Evolutionary conservation across 2,888 invertebrate genomes (phyloP).

Genomic region (Agriopis aurantiaria): DNA sequence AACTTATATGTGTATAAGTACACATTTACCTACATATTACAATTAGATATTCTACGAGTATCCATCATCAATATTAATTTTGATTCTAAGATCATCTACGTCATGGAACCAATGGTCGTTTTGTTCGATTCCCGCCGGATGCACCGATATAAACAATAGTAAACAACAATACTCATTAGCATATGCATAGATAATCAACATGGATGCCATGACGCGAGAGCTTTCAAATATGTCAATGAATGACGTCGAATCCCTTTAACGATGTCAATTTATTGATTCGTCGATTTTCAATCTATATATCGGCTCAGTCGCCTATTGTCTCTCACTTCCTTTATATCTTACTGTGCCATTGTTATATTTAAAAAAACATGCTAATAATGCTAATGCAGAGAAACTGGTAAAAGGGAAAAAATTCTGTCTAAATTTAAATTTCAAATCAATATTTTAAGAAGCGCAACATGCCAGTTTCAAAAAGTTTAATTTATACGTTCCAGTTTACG

Average conservation of each 20-base stretch:
- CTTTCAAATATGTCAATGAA: slow-evolving; percentile 44
- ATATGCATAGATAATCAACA: slow-evolving; percentile 42
- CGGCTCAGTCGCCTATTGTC: slow-evolving; percentile 53
- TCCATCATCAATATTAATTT: slow-evolving; percentile 39
- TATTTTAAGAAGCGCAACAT: slow-evolving; percentile 11
- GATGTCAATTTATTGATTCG: slow-evolving; percentile 57
- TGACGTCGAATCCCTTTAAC: slow-evolving; percentile 51
- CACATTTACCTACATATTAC: neutral
- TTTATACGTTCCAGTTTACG: slow-evolving; percentile 38
- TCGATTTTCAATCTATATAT: slow-evolving; percentile 47
- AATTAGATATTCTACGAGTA: neutral
- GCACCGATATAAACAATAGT: slow-evolving; percentile 48
- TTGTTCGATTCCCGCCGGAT: slow-evolving; percentile 27
- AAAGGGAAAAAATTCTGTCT: neutral
- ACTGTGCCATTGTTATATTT: slow-evolving; percentile 8
- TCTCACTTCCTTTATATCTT: slow-evolving; percentile 52
- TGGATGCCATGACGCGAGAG: slow-evolving; percentile 43
- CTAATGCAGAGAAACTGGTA: neutral
- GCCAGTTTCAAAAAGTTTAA: slow-evolving; percentile 9
- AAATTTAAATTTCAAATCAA: slow-evolving; percentile 3
- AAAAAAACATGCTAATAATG: neutral
- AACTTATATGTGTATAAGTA: too few species aligned
- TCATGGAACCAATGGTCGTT: slow-evolving; percentile 45
- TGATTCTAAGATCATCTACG: slow-evolving; percentile 31
- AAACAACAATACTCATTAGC: slow-evolving; percentile 39